Evolutionary conservation across 1,140 invertebrate species (phyloP).

Genomic region (Olivierus martensii): DNA sequence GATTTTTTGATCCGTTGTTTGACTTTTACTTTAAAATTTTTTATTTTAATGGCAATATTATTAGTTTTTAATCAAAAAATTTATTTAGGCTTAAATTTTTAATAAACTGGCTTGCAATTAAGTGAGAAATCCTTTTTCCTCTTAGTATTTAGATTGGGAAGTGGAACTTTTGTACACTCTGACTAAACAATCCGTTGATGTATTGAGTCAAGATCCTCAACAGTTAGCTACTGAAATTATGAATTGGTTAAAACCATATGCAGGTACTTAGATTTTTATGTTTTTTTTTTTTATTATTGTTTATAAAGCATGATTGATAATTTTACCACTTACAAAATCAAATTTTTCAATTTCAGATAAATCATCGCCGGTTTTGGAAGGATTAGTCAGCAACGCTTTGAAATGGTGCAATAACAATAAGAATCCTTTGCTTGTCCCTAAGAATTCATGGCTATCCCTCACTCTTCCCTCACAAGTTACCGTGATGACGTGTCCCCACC

Average conservation of each 20-base stretch:
- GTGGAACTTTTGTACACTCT: constrained; percentile 68
- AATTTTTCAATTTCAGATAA: not conserved
- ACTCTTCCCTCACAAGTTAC: constrained; percentile 49
- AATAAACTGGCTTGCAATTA: too few relatives aligned
- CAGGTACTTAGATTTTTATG: constrained; percentile 17
- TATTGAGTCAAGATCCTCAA: constrained; percentile 62
- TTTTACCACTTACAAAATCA: not conserved
- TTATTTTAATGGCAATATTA: too few relatives aligned
- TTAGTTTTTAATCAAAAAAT: too few relatives aligned
- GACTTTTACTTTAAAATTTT: too few relatives aligned
- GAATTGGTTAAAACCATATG: constrained; percentile 25
- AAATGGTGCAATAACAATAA: constrained; percentile 41
- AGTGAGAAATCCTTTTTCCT: too few relatives aligned
- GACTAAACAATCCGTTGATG: constrained; percentile 60
- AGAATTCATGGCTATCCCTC: constrained; percentile 63
- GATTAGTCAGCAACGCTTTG: constrained; percentile 2
- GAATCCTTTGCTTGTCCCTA: constrained; percentile 60
- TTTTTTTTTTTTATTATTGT: not conserved
- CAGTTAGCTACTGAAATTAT: constrained; percentile 60
- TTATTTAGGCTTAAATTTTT: too few relatives aligned
- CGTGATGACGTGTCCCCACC: constrained; percentile 23
- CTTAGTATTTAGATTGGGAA: constrained; percentile 49
- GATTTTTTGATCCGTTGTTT: too few relatives aligned
- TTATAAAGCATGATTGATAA: not conserved
- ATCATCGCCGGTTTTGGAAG: not conserved